Conservation (phyloP, 2,888 invertebrate species). For the Mythimna pallens region DNA sequence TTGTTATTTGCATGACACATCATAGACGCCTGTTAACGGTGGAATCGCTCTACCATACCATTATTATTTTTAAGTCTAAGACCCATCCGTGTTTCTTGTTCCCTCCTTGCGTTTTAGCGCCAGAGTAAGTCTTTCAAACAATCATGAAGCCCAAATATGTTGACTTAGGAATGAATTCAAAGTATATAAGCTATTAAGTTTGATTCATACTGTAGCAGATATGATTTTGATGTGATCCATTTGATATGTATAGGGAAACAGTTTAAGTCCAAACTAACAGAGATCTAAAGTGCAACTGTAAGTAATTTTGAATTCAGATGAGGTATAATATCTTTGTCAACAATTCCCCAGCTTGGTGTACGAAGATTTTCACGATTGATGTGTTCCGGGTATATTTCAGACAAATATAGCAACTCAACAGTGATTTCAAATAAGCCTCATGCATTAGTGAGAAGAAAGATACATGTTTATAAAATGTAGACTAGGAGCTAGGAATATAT, state of each 20-base stretch:
- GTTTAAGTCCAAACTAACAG: conserved; percentile 14
- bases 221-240: conserved; percentile 6
- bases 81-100: too few species aligned
- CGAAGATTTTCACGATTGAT: neutral
- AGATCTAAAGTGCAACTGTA: conserved; percentile 8
- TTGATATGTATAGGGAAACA: neutral
- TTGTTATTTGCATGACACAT: too few species aligned
- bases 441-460: too few species aligned
- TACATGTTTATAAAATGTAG: neutral
- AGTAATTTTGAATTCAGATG: neutral
- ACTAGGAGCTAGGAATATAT: neutral
- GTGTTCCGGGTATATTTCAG: conserved; percentile 1
- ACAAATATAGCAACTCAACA: neutral
- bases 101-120: too few species aligned
- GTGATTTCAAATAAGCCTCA: neutral
- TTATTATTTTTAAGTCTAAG: too few species aligned
- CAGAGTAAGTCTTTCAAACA: too few species aligned
- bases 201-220: neutral
- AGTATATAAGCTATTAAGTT: conserved; percentile 1
- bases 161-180: conserved; percentile 36
- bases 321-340: neutral
- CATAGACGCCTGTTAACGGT: too few species aligned
- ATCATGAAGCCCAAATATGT: neutral
- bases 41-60: too few species aligned
- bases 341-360: neutral